Evolutionary conservation across 2,888 invertebrate genomes (phyloP), one percentile per base, ranked within the genome.

Genomic region (Heliconius aoede): DNA sequence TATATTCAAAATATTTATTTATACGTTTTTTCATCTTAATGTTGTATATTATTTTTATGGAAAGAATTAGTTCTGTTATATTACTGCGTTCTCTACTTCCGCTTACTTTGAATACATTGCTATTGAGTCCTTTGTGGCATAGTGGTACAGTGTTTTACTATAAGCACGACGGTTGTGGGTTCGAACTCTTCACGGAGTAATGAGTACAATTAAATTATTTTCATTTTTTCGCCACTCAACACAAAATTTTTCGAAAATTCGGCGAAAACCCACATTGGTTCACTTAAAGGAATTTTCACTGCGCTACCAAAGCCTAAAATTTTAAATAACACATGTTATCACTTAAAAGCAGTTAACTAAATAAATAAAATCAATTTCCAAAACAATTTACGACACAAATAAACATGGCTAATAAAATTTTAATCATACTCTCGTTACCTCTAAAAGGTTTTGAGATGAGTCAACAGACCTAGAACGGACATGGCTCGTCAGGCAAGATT

Each of bases 361-460:
- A 32, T 3, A 26, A 36, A 36, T 36, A 40, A 65, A 65, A 24
- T 36, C 11, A 21, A 40, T 36, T 36, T 65, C 24, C 8, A 36
- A 32, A 65, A 36, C 15, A 65, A 36, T 65, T 65, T 65, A 65
- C 15, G 32, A 36, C 24, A 36, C 36, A 24, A 13, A 65, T 65
- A 65, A 36, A 36, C 32, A 26, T 36, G 65, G 36, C n/a, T 65
- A 71, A 55, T 71, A 58, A 58, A 71, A 58, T 36, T 18, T 40
- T 65, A 24, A 65, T 65, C 24, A 55, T 28, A 26, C n/a, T 67
- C 55, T 60, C 46, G 61, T 60, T 69, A 65, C 15, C n/a, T 65
- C 24, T 65, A 13, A 65, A 24, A 65, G 21, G 13, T 24, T 36
- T 40, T 32, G n/a, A 4, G n/a, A n/a, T 55, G 55, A n/a, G 32